phyloP scores from a whole-genome alignment of 1,140 invertebrate genomes.

The Laodelphax striatellus region DNA sequence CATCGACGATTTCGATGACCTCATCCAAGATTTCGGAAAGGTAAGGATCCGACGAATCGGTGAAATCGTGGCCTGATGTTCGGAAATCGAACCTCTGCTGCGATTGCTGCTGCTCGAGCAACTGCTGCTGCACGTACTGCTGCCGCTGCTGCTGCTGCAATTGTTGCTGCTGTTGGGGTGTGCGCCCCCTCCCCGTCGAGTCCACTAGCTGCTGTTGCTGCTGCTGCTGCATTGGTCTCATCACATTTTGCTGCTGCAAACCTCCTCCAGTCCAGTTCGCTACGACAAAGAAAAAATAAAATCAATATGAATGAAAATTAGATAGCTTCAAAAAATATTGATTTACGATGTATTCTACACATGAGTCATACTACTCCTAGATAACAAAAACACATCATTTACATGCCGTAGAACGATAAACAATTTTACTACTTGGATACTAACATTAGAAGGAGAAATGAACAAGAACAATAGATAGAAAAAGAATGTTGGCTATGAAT shows the following conservation, averaged over 20 bases:
- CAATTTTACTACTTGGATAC: too few relatives aligned
- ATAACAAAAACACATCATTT: too few relatives aligned
- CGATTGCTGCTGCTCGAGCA: conserved; percentile 21
- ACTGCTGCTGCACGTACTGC: conserved; percentile 21
- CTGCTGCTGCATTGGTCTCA: conserved; percentile 25
- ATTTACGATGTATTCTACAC: too few relatives aligned
- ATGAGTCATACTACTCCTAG: too few relatives aligned
- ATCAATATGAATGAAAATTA: too few relatives aligned
- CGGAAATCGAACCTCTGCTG: conserved; percentile 14
- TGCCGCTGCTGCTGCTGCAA: conserved; percentile 33
- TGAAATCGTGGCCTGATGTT: conserved; percentile 19
- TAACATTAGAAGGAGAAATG: too few relatives aligned
- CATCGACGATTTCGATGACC: conserved; percentile 65
- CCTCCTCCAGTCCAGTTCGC: conserved; percentile 30
- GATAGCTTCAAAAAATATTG: too few relatives aligned
- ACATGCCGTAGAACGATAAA: too few relatives aligned
- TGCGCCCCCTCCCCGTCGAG: conserved; percentile 17
- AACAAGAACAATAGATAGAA: too few relatives aligned
- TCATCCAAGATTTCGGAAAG: conserved; percentile 73
- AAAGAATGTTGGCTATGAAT: too few relatives aligned
- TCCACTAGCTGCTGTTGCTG: background rate
- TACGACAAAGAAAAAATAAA: too few relatives aligned
- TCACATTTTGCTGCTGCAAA: conserved; percentile 24
- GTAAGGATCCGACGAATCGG: conserved; percentile 45
- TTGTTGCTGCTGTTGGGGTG: conserved; percentile 19